A percentile compares a stretch with the other conserved stretches of the same genome.
phyloP scores from a whole-genome alignment of 1,140 invertebrate species.

The Mycetomoellerius zeteki region DNA sequence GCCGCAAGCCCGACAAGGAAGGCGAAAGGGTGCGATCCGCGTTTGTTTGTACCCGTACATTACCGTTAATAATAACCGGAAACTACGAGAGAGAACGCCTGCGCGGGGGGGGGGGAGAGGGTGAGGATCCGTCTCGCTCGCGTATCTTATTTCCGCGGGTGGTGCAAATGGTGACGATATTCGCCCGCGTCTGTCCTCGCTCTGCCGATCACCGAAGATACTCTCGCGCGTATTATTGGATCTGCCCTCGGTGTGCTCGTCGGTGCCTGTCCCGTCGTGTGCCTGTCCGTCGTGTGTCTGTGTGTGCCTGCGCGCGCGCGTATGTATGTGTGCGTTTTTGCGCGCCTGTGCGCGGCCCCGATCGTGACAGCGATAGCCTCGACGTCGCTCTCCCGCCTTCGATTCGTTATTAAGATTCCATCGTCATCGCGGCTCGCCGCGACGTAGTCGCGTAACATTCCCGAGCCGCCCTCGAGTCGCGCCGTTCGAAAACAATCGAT shows the following conservation, averaged over 20 bases:
- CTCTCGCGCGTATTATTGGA: conserved; percentile 37
- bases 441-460: neutral
- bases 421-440: neutral
- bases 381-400: neutral
- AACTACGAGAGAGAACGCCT: neutral
- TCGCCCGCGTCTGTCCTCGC: too few relatives aligned
- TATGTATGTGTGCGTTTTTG: neutral
- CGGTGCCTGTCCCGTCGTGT: neutral
- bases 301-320: neutral
- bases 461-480: neutral
- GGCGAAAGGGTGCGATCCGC: conserved; percentile 24
- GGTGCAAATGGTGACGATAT: conserved; percentile 17
- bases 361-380: neutral
- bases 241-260: neutral
- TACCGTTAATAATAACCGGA: neutral
- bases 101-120: too few relatives aligned
- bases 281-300: too few relatives aligned
- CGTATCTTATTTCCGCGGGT: neutral
- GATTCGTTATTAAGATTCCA: conserved; percentile 18
- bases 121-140: neutral
- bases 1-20: neutral
- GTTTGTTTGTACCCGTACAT: conserved; percentile 29
- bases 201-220: neutral
- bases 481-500: conserved; percentile 45
- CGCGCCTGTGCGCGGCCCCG: neutral